Conservation (phyloP, 2,888 invertebrate species). For the Acanthoscelides obtectus region DNA sequence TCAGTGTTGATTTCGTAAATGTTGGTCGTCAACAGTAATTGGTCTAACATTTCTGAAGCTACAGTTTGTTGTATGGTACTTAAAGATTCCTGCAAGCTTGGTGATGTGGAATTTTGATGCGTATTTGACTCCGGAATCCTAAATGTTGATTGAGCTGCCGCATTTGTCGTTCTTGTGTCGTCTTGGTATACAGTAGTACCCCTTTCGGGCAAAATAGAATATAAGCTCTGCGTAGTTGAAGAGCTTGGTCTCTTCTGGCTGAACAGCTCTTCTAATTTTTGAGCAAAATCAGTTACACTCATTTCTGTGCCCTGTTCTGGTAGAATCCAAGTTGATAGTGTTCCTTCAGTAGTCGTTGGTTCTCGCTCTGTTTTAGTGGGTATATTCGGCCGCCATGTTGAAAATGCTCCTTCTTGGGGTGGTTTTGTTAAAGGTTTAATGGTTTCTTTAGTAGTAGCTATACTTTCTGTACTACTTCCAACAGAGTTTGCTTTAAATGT, state of each 20-base stretch:
- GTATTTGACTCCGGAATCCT: not conserved
- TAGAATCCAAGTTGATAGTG: not conserved
- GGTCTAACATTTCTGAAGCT: slow-evolving; percentile 33
- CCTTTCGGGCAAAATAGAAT: not conserved
- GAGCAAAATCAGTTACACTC: not conserved
- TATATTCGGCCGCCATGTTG: slow-evolving; percentile 4
- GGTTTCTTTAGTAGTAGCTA: not conserved
- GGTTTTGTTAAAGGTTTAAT: not conserved
- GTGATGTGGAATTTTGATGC: not conserved
- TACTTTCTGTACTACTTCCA: not conserved
- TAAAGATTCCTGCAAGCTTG: slow-evolving; percentile 17
- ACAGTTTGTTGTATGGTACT: slow-evolving; percentile 20
- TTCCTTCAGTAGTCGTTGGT: not conserved
- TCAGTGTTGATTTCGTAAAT: slow-evolving; percentile 42
- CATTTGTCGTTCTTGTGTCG: not conserved
- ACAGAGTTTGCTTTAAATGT: not conserved
- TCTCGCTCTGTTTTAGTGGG: not conserved
- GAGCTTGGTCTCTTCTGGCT: not conserved
- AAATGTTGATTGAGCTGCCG: slow-evolving; percentile 10
- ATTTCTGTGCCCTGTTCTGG: not conserved
- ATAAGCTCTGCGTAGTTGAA: not conserved
- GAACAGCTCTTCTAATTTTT: not conserved
- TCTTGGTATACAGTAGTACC: not conserved
- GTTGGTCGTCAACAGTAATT: slow-evolving; percentile 37
- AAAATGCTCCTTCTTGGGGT: not conserved